Evolutionary conservation across 1,140 invertebrate genomes (phyloP), one percentile per base, ranked within the genome.

Genomic region (Lasaia peninsularis): DNA sequence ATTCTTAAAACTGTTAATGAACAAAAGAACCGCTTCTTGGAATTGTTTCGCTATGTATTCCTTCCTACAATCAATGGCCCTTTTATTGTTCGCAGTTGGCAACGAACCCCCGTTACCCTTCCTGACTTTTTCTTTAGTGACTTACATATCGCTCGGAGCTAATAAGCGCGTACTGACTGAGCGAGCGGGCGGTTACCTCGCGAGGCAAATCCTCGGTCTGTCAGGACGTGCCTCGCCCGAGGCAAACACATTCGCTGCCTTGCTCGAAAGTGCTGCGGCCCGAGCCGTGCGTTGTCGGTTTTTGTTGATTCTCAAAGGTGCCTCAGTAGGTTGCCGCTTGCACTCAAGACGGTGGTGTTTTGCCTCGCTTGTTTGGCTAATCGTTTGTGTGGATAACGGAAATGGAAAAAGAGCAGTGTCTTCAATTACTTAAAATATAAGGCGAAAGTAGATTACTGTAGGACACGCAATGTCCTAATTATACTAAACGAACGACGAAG

Each of bases 231-330:
- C 52, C 58, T 60, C 32, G 51, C 16, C 31, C 32, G 52, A 60
- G 58, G 58, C 37, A 60, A 60, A 54, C 58, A 40, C 51, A 35
- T 40, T 37, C 52, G 40, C 58, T 21, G 40, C 58, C 52, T 60
- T 52, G 52, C 58, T 40, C 60, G 49, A 57, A 9, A 2, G 32
- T 33, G 32, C 21, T 5, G 21, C 21, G 21, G 21, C 21, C 21
- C 21, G 21, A 24, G 21, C 21, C 21, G 21, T 2, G 5, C 21
- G 21, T 24, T 24, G 21, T 24, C 21, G 21, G 21, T 24, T 24
- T 24, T n/a, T n/a, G n/a, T n/a, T n/a, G n/a, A n/a, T n/a, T n/a
- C n/a, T n/a, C n/a, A n/a, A n/a, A n/a, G n/a, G n/a, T n/a, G n/a
- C n/a, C n/a, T n/a, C n/a, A n/a, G n/a, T n/a, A n/a, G n/a, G n/a